Conservation (phyloP, 2,888 invertebrate genomes). For the Elegia similella region DNA sequence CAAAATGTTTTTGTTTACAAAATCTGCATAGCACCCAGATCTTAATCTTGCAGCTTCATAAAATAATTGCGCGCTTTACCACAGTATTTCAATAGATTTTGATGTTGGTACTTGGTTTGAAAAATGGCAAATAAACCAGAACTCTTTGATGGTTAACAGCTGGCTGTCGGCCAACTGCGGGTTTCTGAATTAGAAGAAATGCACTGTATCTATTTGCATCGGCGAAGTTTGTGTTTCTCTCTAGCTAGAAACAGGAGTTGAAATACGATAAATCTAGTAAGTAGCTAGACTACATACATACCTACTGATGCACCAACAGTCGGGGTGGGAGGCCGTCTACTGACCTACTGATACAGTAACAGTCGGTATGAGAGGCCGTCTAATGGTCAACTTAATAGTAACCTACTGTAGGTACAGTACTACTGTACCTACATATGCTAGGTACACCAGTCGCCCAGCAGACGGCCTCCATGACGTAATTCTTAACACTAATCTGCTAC, state of each 20-base stretch:
- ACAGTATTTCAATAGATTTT: conserved; percentile 6
- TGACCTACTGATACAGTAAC: too few species aligned
- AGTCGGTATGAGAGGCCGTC: too few species aligned
- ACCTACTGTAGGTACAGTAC: too few species aligned
- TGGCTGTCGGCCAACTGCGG: conserved; percentile 46
- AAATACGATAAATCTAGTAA: background rate
- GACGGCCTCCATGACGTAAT: too few species aligned
- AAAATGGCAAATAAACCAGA: conserved; percentile 30
- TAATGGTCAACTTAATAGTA: too few species aligned
- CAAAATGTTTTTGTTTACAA: background rate
- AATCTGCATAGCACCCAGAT: background rate
- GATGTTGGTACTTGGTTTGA: conserved; percentile 8
- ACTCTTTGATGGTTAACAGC: conserved; percentile 45
- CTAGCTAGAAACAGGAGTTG: conserved; percentile 11
- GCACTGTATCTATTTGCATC: conserved; percentile 45
- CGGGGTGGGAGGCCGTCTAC: too few species aligned
- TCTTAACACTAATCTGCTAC: too few species aligned
- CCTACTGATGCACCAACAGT: too few species aligned
- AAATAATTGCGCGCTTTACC: background rate
- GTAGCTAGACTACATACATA: too few species aligned
- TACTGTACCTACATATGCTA: too few species aligned
- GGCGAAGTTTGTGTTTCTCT: background rate
- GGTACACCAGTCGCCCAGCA: too few species aligned
- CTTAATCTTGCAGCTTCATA: background rate
- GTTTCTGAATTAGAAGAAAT: conserved; percentile 49